Conservation (phyloP, 2,113 vertebrate species). For the Oreotragus oreotragus region DNA sequence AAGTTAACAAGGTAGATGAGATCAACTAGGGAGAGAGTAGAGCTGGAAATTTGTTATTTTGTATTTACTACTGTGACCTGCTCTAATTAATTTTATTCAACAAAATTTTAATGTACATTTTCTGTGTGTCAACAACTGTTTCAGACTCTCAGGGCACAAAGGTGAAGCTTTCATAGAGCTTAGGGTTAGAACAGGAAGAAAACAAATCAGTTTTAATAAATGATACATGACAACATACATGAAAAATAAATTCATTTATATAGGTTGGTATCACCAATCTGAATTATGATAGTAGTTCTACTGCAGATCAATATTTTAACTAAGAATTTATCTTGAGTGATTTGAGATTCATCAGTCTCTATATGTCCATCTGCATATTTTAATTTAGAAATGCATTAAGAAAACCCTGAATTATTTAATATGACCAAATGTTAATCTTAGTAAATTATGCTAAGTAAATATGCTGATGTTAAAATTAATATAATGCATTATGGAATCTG, state of each 20-base stretch:
- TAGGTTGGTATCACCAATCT: not conserved
- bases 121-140: not conserved
- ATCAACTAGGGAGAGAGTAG: not conserved
- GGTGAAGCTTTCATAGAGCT: not conserved
- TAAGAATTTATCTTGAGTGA: not conserved
- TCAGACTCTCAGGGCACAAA: not conserved
- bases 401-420: not conserved
- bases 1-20: not conserved
- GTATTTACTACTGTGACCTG: not conserved
- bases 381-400: conserved; percentile 3
- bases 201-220: not conserved
- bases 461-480: not conserved
- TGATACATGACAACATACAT: not conserved
- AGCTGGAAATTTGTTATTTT: not conserved
- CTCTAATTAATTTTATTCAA: conserved; percentile 30
- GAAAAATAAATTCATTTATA: not conserved
- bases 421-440: not conserved
- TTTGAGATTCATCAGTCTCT: not conserved
- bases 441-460: not conserved
- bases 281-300: not conserved
- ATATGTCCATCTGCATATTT: not conserved
- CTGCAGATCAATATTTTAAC: not conserved
- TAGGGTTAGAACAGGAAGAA: not conserved
- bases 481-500: not conserved
- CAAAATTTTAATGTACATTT: not conserved